Base-by-base conservation (phyloP, 2,888 invertebrate species). In the Gortyna flavago region DNA sequence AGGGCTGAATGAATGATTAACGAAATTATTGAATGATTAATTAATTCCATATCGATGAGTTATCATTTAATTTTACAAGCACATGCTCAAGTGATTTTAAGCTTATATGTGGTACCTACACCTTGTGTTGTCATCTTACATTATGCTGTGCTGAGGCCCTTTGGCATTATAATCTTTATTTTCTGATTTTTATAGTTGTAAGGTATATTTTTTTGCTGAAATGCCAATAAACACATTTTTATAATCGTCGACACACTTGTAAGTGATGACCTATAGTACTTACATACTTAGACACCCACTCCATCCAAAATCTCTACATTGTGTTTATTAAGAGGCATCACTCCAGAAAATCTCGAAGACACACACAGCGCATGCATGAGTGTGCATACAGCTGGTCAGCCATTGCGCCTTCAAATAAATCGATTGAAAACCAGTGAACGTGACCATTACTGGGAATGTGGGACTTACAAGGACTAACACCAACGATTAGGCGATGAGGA, bases 391-490 rank as follows among this genome's bases (percentile, higher is more conserved):
- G 71, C 80, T 86, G 87, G 84, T 72, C 84, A 80, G 66, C 74
- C 72, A 80, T 82, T 83, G 84, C 77, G 64, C 81, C 68, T 80
- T 77, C 85, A 48, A 51, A 67, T 85, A 79, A 88, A 90, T 91
- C 90, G 89, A 91, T 93, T 91, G 87, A 85, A 88, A 89, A 74
- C 77, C 91, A 92, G 84, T 87, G 89, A 86, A 85, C 84, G 86
- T 83, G 81, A 38, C 54, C 68, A 75, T 51, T 80, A 85, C 79
- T 32, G 0, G 70, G 81, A 81, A 85, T 59, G 41, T 78, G 67
- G 44, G 71, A 1, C 48, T 25, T 77, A 84, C 84, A 81, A 44
- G 54, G 77, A 8, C 72, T 16, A 83, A 84, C 84, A 83, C 85
- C 61, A 75, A 8, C 41, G 67, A 75, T 81, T 74, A 69, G 32